Evolutionary conservation across 2,888 invertebrate genomes (phyloP).

Genomic region (Onthophagus sagittarius): DNA sequence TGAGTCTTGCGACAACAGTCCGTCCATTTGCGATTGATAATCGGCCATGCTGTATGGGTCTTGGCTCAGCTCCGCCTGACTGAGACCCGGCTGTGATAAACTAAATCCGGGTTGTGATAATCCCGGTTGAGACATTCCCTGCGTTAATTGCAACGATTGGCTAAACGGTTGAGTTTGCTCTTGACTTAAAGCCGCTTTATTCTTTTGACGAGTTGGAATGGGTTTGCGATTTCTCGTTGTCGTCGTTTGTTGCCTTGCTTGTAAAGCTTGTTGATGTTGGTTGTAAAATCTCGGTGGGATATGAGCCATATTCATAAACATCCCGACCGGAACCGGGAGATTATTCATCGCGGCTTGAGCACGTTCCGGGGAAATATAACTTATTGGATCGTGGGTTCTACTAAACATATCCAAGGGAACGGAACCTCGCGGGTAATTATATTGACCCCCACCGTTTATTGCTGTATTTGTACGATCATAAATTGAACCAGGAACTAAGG

Average conservation of each 20-base stretch:
- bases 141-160: slow-evolving; percentile 70
- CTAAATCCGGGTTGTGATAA: slow-evolving; percentile 67
- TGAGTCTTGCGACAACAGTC: slow-evolving; percentile 82
- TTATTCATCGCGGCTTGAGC: slow-evolving; percentile 71
- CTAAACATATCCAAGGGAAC: slow-evolving; percentile 60
- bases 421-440: slow-evolving; percentile 40
- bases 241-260: slow-evolving; percentile 52
- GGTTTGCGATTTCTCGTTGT: slow-evolving; percentile 33
- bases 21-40: slow-evolving; percentile 92
- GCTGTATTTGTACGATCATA: slow-evolving; percentile 70
- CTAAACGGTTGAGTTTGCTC: slow-evolving; percentile 53
- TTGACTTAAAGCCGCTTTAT: slow-evolving; percentile 37
- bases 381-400: slow-evolving; percentile 83
- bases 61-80: slow-evolving; percentile 72
- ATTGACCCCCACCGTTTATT: slow-evolving; percentile 37
- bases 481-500: slow-evolving; percentile 88
- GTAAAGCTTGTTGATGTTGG: slow-evolving; percentile 67
- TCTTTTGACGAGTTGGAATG: slow-evolving; percentile 26
- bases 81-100: slow-evolving; percentile 63
- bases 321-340: slow-evolving; percentile 89
- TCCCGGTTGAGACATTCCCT: slow-evolving; percentile 67
- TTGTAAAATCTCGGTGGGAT: slow-evolving; percentile 73
- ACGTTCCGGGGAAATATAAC: slow-evolving; percentile 86
- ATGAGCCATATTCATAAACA: slow-evolving; percentile 88
- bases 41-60: slow-evolving; percentile 76